A percentile compares a stretch with the other conserved stretches of the same genome.
Conservation (phyloP, 2,888 invertebrate genomes). For the Cantharis lateralis region DNA sequence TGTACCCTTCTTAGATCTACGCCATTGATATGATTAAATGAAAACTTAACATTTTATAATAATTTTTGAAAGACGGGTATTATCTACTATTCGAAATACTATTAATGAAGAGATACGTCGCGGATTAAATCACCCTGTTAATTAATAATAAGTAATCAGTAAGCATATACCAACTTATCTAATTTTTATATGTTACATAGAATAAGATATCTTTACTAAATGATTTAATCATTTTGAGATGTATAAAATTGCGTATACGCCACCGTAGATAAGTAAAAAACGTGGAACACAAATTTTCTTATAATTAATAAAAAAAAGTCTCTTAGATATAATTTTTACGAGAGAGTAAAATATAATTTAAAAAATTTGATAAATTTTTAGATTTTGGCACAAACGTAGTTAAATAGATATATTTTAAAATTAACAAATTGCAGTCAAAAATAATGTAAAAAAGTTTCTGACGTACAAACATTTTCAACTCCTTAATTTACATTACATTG, state of each 20-base stretch:
- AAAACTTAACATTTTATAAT: constrained; percentile 20
- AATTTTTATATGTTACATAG: not conserved
- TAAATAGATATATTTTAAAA: not conserved
- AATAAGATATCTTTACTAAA: not conserved
- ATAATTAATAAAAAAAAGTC: not conserved
- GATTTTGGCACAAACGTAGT: not conserved
- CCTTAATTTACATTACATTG: constrained; percentile 21
- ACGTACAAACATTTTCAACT: not conserved
- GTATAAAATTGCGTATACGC: constrained; percentile 12
- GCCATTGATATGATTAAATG: constrained; percentile 29
- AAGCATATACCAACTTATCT: not conserved
- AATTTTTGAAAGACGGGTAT: constrained; percentile 26
- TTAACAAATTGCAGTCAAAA: not conserved
- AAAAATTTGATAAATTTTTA: not conserved
- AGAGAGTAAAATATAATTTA: not conserved
- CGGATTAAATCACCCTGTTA: constrained; percentile 28
- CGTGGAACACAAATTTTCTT: not conserved
- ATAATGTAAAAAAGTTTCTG: not conserved
- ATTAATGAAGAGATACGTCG: constrained; percentile 25
- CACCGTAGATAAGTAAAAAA: constrained; percentile 7
- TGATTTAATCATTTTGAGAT: not conserved
- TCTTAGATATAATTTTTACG: not conserved
- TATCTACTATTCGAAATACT: constrained; percentile 20
- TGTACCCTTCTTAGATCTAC: constrained; percentile 8
- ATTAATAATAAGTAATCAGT: constrained; percentile 16